These are phyloP conservation scores for Hymenopus coronatus DNA, from an alignment of 2,888 invertebrate genomes.

Conservation along the genomic window DNA sequence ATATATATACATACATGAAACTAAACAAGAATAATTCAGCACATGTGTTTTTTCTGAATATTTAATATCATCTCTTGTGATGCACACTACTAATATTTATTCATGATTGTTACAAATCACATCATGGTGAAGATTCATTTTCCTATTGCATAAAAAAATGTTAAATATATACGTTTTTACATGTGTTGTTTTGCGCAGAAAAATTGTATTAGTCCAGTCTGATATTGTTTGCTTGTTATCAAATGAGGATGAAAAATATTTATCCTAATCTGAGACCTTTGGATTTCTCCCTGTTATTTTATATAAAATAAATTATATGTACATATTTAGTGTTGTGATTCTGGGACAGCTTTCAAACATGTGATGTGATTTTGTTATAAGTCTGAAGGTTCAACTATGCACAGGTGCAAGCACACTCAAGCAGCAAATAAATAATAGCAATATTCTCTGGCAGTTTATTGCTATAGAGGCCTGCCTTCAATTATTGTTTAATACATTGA, in stretches of 20 bases:
- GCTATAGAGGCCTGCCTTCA: too few relatives aligned
- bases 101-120: constrained; percentile 16
- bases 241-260: constrained; percentile 13
- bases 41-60: constrained; percentile 19
- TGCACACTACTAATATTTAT: constrained; percentile 21
- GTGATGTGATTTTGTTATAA: too few relatives aligned
- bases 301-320: constrained; percentile 11
- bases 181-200: constrained; percentile 19
- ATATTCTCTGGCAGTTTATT: too few relatives aligned
- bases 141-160: constrained; percentile 14
- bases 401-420: too few relatives aligned
- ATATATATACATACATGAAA: neutral
- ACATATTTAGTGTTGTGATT: neutral
- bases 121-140: neutral
- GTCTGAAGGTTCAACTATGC: too few relatives aligned
- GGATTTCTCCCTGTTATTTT: constrained; percentile 13
- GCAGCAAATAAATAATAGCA: too few relatives aligned
- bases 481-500: too few relatives aligned
- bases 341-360: neutral
- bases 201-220: constrained; percentile 8
- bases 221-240: constrained; percentile 18
- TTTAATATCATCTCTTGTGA: constrained; percentile 23
- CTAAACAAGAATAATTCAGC: neutral
- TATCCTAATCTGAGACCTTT: constrained; percentile 13
- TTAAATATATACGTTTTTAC: constrained; percentile 19